These are phyloP conservation scores for Pogoniulus pusillus DNA, from an alignment of 2,797 vertebrate species.

Conservation along the genomic window DNA sequence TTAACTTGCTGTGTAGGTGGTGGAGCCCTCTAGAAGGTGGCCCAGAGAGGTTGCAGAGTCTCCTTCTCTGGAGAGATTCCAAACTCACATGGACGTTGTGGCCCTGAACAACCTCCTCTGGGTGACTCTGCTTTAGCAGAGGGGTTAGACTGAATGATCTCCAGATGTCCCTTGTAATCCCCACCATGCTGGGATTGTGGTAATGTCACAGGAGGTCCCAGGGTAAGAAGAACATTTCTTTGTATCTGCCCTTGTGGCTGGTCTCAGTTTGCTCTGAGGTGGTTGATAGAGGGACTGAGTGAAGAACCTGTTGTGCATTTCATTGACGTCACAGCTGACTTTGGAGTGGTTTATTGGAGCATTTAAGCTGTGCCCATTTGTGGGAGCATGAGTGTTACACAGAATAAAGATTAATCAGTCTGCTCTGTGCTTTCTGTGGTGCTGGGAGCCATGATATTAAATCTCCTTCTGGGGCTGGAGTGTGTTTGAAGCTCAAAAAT, in stretches of 20 bases:
- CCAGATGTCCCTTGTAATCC: neutral
- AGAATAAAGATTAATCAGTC: accelerated
- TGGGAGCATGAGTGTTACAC: neutral
- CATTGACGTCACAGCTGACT: accelerated
- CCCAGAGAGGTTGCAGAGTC: too few relatives aligned
- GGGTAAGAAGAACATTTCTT: neutral
- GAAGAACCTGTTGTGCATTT: neutral
- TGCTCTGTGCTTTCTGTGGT: neutral
- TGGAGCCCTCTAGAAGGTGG: too few relatives aligned
- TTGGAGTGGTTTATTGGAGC: neutral
- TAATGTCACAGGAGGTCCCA: too few relatives aligned
- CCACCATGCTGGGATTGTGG: neutral
- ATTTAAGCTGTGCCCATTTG: accelerated
- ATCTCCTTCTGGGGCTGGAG: neutral
- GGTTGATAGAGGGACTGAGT: accelerated
- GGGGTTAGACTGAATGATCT: too few relatives aligned
- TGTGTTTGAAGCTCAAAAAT: neutral
- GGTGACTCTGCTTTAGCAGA: too few relatives aligned
- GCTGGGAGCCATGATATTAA: neutral
- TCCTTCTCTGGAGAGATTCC: too few relatives aligned
- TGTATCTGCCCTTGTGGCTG: accelerated
- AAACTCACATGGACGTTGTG: too few relatives aligned
- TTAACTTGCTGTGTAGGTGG: too few relatives aligned
- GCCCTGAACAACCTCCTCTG: too few relatives aligned
- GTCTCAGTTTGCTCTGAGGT: neutral